Evolutionary conservation across 2,113 vertebrate species (phyloP).

Genomic region (Nibea coibor): DNA sequence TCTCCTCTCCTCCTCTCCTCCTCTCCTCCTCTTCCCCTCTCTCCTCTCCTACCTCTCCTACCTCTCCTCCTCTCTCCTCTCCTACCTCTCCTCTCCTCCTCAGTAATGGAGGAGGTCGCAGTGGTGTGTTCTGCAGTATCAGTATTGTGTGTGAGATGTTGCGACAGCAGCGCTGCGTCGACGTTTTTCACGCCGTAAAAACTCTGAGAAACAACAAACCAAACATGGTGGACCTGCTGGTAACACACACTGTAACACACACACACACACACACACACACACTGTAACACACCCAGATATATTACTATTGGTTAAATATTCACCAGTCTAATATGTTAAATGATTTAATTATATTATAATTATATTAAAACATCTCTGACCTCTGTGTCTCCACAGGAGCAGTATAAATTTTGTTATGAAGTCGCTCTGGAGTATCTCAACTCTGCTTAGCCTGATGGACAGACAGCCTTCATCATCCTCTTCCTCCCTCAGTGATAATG

Average conservation of each 20-base stretch:
- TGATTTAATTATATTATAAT: too few species aligned
- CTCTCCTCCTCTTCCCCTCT: too few species aligned
- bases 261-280: too few species aligned
- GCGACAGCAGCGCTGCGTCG: slow-evolving; percentile 93
- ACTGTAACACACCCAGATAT: too few species aligned
- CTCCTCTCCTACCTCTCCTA: too few species aligned
- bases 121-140: slow-evolving; percentile 95
- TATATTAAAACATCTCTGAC: background rate
- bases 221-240: slow-evolving; percentile 99
- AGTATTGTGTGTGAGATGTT: slow-evolving; percentile 99
- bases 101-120: slow-evolving; percentile 96
- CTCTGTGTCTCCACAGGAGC: slow-evolving; percentile 86
- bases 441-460: slow-evolving; percentile 84
- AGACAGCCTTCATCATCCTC: background rate
- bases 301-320: too few species aligned
- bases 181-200: slow-evolving; percentile 97
- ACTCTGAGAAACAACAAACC: slow-evolving; percentile 99
- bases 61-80: too few species aligned
- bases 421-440: slow-evolving; percentile 97
- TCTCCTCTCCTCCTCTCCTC: too few species aligned
- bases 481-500: background rate
- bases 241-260: slow-evolving; percentile 64
- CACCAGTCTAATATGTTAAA: too few species aligned
- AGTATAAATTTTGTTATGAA: slow-evolving; percentile 99
- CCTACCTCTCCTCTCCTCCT: too few species aligned